Conservation (phyloP, 2,797 vertebrate species). For the Gallirallus australis region DNA sequence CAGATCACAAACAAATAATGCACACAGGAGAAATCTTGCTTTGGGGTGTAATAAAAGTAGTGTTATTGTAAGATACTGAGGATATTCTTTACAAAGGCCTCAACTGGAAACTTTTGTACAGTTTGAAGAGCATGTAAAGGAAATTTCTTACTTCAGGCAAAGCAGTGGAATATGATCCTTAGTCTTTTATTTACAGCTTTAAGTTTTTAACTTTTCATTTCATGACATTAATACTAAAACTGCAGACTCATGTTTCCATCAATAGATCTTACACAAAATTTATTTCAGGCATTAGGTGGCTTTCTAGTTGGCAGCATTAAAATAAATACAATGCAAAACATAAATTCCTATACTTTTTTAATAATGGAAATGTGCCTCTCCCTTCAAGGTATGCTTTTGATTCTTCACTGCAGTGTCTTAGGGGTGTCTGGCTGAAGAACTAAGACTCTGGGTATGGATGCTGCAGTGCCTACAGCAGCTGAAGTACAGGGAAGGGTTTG, state of each 20-base stretch:
- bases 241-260: background rate
- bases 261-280: background rate
- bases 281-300: background rate
- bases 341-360: background rate
- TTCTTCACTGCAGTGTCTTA: background rate
- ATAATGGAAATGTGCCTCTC: background rate
- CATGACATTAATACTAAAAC: background rate
- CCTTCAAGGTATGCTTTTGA: background rate
- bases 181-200: background rate
- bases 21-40: background rate
- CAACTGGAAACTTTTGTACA: background rate
- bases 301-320: background rate
- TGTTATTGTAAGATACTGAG: background rate
- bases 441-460: background rate
- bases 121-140: background rate
- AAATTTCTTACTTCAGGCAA: background rate
- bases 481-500: background rate
- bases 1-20: background rate
- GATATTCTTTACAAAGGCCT: background rate
- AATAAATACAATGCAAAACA: background rate
- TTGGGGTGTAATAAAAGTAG: background rate
- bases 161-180: background rate
- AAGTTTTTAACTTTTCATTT: conserved; percentile 2
- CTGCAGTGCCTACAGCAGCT: background rate
- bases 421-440: background rate